A percentile compares a stretch with the other conserved stretches of the same genome.
phyloP scores from a whole-genome alignment of 1,140 invertebrate genomes.

The Caerostris extrusa region DNA sequence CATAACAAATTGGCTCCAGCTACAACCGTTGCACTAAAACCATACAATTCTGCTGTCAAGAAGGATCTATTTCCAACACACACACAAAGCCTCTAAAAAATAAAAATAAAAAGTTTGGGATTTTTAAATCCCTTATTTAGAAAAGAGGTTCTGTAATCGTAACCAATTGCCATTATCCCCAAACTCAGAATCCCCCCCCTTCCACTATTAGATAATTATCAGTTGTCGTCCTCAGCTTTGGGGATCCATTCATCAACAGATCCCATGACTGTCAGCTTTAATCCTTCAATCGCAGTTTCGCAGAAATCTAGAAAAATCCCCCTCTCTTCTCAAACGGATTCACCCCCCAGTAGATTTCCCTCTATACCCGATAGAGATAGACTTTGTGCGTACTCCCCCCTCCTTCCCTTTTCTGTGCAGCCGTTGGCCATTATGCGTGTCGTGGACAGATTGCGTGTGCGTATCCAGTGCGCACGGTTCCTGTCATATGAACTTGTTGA shows the following conservation, averaged over 20 bases:
- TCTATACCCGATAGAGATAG: not conserved
- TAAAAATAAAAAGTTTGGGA: constrained; percentile 22
- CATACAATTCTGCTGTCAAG: constrained; percentile 49
- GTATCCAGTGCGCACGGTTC: constrained; percentile 21
- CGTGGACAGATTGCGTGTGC: constrained; percentile 18
- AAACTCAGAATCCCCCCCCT: not conserved
- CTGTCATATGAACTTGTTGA: constrained; percentile 55
- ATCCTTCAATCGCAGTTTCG: constrained; percentile 71
- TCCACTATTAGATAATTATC: constrained; percentile 72
- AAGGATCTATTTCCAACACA: constrained; percentile 60
- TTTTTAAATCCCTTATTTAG: constrained; percentile 59
- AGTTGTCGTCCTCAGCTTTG: constrained; percentile 70
- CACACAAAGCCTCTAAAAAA: not conserved
- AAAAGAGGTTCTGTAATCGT: constrained; percentile 37
- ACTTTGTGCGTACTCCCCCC: not conserved
- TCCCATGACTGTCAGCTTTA: constrained; percentile 51
- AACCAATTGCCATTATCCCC: constrained; percentile 62
- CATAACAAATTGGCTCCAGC: constrained; percentile 20
- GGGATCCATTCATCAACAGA: constrained; percentile 56
- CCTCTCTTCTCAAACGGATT: not conserved
- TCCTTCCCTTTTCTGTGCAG: not conserved
- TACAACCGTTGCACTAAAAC: not conserved
- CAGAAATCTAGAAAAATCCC: constrained; percentile 63
- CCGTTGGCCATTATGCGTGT: not conserved
- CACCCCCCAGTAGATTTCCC: not conserved